phyloP scores from a whole-genome alignment of 2,113 vertebrate species.

The Pogona vitticeps region DNA sequence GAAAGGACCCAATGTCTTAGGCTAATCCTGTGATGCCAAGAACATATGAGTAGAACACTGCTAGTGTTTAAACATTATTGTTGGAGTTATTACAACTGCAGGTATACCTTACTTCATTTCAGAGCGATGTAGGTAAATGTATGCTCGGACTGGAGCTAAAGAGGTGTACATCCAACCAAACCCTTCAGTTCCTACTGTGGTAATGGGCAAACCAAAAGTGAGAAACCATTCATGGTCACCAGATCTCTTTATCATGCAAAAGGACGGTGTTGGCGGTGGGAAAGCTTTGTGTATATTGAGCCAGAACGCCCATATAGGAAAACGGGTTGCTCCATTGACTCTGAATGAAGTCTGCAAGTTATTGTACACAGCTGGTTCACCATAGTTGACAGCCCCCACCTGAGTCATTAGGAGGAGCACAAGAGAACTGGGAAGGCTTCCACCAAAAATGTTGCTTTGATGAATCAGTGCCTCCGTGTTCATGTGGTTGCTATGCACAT shows the following conservation, averaged over 20 bases:
- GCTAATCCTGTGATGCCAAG: too few species aligned
- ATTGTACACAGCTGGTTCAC: background rate
- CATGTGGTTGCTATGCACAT: too few species aligned
- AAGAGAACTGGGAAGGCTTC: background rate
- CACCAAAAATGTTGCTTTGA: background rate
- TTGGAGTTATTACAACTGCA: too few species aligned
- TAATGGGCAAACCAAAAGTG: background rate
- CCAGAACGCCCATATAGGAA: conserved; percentile 34
- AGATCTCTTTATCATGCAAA: too few species aligned
- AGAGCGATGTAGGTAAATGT: too few species aligned
- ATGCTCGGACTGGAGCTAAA: too few species aligned
- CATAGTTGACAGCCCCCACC: background rate
- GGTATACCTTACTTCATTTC: too few species aligned
- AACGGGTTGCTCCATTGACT: background rate
- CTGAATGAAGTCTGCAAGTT: conserved; percentile 38
- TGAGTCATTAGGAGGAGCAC: background rate
- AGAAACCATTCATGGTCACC: too few species aligned
- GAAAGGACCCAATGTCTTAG: background rate
- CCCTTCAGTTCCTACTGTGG: background rate
- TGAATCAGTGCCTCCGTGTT: background rate
- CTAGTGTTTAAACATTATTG: too few species aligned
- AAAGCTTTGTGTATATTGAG: too few species aligned
- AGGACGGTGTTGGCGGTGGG: too few species aligned
- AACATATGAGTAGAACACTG: too few species aligned
- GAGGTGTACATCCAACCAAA: background rate